Evolutionary conservation across 2,797 vertebrate genomes (phyloP).

Genomic region (Thunnus albacares): DNA sequence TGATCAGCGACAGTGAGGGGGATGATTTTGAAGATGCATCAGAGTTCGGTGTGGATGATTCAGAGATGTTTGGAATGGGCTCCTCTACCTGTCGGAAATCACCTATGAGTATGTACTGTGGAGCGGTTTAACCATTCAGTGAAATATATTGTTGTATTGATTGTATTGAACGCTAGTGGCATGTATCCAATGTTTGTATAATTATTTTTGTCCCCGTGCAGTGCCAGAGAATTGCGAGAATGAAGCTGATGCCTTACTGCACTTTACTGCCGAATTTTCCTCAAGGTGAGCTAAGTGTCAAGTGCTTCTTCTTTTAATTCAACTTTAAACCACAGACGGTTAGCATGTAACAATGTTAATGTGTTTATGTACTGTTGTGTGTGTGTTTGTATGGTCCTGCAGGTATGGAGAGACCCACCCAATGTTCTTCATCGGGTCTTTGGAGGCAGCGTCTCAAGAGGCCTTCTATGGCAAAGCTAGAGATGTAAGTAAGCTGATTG

Average conservation of each 20-base stretch:
- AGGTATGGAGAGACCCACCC: slow-evolving; percentile 99
- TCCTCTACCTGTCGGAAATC: slow-evolving; percentile 94
- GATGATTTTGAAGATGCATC: slow-evolving; percentile 99
- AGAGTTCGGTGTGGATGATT: slow-evolving; percentile 98
- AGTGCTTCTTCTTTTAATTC: background rate
- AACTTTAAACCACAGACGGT: background rate
- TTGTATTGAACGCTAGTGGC: background rate
- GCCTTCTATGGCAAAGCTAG: slow-evolving; percentile 99
- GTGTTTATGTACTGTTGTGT: slow-evolving; percentile 15
- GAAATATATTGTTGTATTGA: background rate
- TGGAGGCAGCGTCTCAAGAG: slow-evolving; percentile 99
- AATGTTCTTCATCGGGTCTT: slow-evolving; percentile 98
- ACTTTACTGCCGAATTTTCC: slow-evolving; percentile 99
- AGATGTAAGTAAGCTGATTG: slow-evolving; percentile 92
- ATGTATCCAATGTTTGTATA: background rate
- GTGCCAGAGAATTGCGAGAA: slow-evolving; percentile 99
- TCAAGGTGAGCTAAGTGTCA: slow-evolving; percentile 90
- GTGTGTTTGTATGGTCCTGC: slow-evolving; percentile 62
- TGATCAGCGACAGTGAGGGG: slow-evolving; percentile 99
- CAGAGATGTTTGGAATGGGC: slow-evolving; percentile 97
- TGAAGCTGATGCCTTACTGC: slow-evolving; percentile 99
- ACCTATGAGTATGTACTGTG: slow-evolving; percentile 93
- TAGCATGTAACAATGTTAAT: background rate
- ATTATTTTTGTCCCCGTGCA: slow-evolving; percentile 69
- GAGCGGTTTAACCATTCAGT: background rate